Conservation (phyloP, 2,888 invertebrate genomes). For the Catocala sponsa region DNA sequence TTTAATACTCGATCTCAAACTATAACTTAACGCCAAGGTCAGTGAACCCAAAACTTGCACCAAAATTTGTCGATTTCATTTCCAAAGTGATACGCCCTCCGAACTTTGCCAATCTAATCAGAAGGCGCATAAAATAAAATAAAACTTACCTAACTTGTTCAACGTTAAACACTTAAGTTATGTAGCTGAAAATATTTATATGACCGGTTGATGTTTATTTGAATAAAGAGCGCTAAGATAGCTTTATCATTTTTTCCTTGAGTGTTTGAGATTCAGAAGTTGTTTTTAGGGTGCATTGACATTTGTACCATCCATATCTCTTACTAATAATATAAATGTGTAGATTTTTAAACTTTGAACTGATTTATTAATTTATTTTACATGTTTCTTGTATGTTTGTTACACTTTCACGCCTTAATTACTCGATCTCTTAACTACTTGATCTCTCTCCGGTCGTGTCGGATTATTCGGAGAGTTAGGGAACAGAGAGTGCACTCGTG, state of each 20-base stretch:
- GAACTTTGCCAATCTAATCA: constrained; percentile 48
- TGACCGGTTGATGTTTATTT: constrained; percentile 21
- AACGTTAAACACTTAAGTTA: constrained; percentile 34
- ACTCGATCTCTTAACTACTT: too few relatives aligned
- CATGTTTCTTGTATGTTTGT: too few relatives aligned
- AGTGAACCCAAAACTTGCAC: constrained; percentile 26
- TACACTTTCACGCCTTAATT: too few relatives aligned
- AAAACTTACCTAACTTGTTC: constrained; percentile 34
- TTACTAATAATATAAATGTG: too few relatives aligned
- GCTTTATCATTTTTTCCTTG: neutral
- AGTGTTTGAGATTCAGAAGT: constrained; percentile 6
- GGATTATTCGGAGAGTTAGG: too few relatives aligned
- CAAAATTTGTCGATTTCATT: constrained; percentile 41
- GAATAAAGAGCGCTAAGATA: constrained; percentile 4
- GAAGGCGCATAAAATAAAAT: constrained; percentile 43
- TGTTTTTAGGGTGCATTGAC: constrained; percentile 1
- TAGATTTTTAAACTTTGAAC: too few relatives aligned
- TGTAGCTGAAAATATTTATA: constrained; percentile 30
- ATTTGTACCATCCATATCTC: too few relatives aligned
- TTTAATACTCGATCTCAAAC: constrained; percentile 23
- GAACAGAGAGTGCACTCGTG: too few relatives aligned
- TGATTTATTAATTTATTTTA: too few relatives aligned
- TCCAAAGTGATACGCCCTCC: constrained; percentile 38
- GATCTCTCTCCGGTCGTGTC: too few relatives aligned
- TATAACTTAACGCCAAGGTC: constrained; percentile 16